Evolutionary conservation across 2,113 vertebrate genomes (phyloP), one percentile per base, ranked within the genome.

Genomic region (Takifugu bimaculatus): DNA sequence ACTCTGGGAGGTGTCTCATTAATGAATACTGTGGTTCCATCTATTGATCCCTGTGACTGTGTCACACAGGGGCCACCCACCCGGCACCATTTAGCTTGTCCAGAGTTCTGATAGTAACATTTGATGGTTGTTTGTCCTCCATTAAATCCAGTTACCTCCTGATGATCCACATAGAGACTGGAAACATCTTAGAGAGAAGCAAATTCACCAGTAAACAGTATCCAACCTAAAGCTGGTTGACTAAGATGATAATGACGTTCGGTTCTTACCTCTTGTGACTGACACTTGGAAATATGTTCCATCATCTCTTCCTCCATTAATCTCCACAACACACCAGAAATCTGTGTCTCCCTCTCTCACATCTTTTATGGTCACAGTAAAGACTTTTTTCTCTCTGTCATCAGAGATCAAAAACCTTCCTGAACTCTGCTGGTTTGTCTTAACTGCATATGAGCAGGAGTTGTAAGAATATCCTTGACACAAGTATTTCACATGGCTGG

Each of bases 271-370:
- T 13, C 0, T 1, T 2, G 29, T 71, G 51, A 80, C 29, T 49
- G 60, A 75, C 10, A 86, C 68, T 0, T 69, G 26, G 60, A 82
- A 77, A 45, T 42, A n/a, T 0, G 5, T 0, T 29, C 6, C 0
- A 0, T 0, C 3, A 62, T 86, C 71, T 7, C 0, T 0, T 2
- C 12, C 26, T 0, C 0, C 0, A 10, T 55, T 0, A 4, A 57
- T 72, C 67, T 80, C 71, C 63, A 87, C 65, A 65, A 0, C 3
- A 63, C 78, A 87, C 80, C 79, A 81, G 63, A 70, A 81, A 58
- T 32, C 0, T 49, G 45, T 11, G 35, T 70, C 51, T 0, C 2
- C 0, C 11, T 0, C 0, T 0, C 0, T 14, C 7, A 72, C 4
- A 2, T 60, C 3, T 2, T 52, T 70, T 4, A 85, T 72, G 1